phyloP scores from a whole-genome alignment of 2,113 vertebrate genomes.

The Pithys albifrons region DNA sequence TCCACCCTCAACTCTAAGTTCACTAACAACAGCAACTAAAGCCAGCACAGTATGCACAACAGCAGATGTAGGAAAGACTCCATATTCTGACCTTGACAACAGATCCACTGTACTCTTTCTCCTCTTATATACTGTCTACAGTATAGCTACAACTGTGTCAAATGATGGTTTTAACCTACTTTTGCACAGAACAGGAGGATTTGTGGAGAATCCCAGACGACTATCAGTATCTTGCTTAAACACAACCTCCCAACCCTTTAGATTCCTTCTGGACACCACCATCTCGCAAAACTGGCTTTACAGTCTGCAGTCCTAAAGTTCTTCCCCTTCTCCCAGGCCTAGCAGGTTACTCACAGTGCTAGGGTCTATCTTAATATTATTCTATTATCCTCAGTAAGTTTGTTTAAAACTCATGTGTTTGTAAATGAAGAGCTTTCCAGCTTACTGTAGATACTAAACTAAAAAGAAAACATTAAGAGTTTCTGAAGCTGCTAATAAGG shows the following conservation, averaged over 20 bases:
- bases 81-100: not conserved
- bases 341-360: not conserved
- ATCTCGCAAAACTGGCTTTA: not conserved
- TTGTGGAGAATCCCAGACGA: not conserved
- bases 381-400: not conserved
- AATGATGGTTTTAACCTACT: not conserved
- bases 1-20: not conserved
- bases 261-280: not conserved
- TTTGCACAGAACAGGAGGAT: not conserved
- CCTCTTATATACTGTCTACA: not conserved
- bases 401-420: not conserved
- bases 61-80: not conserved
- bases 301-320: not conserved
- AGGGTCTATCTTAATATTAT: not conserved
- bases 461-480: not conserved
- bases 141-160: not conserved
- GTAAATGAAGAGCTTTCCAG: not conserved
- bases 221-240: not conserved
- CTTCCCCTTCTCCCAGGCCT: not conserved
- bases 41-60: accelerated
- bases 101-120: not conserved
- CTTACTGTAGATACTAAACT: not conserved
- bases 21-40: not conserved
- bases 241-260: not conserved
- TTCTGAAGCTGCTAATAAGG: not conserved